Base-by-base conservation (phyloP, 2,888 invertebrate genomes). In the Caenorhabditis sp. region DNA sequence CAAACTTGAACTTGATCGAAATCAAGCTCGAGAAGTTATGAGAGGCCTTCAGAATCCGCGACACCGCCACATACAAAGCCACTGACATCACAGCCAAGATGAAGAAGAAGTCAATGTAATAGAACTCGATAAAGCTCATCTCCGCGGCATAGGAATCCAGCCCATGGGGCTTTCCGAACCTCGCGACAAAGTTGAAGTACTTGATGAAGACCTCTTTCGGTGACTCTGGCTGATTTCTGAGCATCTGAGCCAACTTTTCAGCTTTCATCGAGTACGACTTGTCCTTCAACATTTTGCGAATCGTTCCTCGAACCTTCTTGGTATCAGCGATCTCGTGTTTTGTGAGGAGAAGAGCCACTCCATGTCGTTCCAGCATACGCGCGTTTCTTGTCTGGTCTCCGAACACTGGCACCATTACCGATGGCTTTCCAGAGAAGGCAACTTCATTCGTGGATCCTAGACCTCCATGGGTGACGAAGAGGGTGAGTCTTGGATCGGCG, bases 401-500 rank as follows among this genome's bases (percentile, higher is more conserved):
- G 44, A 87, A 87, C 5, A 87, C 59, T 41, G 87, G 85, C 14
- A 82, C 76, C 79, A 77, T 81, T 12, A 80, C 74, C 5, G 82
- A 63, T 12, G 82, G 82, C 31, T 82, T 82, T 41, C 82, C 82
- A 49, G 73, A 72, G 73, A 66, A 86, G 10, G 75, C 84, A 28
- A 82, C 77, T 72, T 85, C 86, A 28, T 76, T 87, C 12, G 80
- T 82, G n/a, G 84, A 84, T 47, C 80, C 84, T 0, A 84, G 41
- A 3, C 87, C 87, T 22, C 86, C 80, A 58, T 87, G 87, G 7
- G 87, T 87, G 22, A 87, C 73, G 61, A 87, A 84, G 10, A 81
- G 80, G 5, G 41, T 64, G 24, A 87, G 68, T 38, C 86, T 70
- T 0, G 83, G 73, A 49, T 87, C 86, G 12, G 80, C 85, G 41